phyloP scores from a whole-genome alignment of 2,797 vertebrate species.

The Acanthurus lineatus region DNA sequence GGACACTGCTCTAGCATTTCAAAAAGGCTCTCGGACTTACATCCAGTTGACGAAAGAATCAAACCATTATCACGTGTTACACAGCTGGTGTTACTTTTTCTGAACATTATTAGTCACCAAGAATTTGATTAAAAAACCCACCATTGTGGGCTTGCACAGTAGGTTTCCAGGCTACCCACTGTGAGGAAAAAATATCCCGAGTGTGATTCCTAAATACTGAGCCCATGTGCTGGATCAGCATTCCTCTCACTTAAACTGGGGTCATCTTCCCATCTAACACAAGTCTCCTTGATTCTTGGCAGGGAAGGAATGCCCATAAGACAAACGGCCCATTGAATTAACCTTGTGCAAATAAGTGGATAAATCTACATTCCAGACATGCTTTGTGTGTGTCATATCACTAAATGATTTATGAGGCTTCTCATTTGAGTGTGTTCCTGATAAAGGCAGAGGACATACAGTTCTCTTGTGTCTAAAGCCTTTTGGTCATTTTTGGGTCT shows the following conservation, averaged over 20 bases:
- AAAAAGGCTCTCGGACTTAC: conserved; percentile 14
- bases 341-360: conserved; percentile 48
- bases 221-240: conserved; percentile 63
- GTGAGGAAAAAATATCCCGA: conserved; percentile 22
- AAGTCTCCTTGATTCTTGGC: conserved; percentile 64
- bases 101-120: conserved; percentile 42
- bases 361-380: conserved; percentile 55
- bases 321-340: conserved; percentile 67
- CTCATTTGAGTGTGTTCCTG: conserved; percentile 9
- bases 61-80: conserved; percentile 22
- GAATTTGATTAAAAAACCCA: conserved; percentile 46
- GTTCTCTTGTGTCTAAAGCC: conserved; percentile 14
- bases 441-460: background rate
- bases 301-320: conserved; percentile 46
- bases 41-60: conserved; percentile 6
- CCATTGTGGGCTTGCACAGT: conserved; percentile 25
- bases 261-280: conserved; percentile 50
- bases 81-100: conserved; percentile 57
- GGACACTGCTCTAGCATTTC: conserved; percentile 10
- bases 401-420: conserved; percentile 27
- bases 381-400: conserved; percentile 28
- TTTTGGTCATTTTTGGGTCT: conserved; percentile 79
- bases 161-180: conserved; percentile 14
- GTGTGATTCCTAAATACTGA: conserved; percentile 40
- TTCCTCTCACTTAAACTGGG: conserved; percentile 52